A percentile compares a stretch with the other conserved stretches of the same genome.
phyloP scores from a whole-genome alignment of 35 echinoderm and acorn worm genomes.

The Diadema setosum region DNA sequence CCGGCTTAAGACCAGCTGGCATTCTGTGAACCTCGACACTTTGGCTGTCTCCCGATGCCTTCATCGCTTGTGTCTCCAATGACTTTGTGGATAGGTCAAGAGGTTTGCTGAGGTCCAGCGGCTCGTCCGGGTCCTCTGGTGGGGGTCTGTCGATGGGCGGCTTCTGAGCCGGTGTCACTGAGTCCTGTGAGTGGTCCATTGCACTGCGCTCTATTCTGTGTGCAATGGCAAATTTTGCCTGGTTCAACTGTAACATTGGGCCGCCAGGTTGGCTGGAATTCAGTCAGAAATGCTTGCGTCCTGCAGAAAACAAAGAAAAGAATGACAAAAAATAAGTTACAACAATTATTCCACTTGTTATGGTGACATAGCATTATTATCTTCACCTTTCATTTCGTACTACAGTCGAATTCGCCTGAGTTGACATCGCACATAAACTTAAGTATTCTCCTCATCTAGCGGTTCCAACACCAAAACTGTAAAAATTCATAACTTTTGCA shows the following conservation, averaged over 20 bases:
- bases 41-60: neutral
- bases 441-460: neutral
- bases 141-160: neutral
- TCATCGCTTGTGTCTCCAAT: neutral
- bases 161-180: neutral
- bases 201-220: neutral
- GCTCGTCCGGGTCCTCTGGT: neutral
- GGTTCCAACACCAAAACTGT: neutral
- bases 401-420: too few relatives aligned
- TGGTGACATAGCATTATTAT: too few relatives aligned
- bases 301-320: neutral
- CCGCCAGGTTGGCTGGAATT: neutral
- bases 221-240: neutral
- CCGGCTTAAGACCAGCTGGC: too few relatives aligned
- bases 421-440: neutral
- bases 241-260: neutral
- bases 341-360: neutral
- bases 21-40: neutral
- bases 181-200: neutral
- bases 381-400: too few relatives aligned
- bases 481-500: neutral
- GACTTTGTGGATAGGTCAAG: slow-evolving; percentile 47
- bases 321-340: neutral
- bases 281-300: neutral
- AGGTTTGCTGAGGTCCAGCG: slow-evolving; percentile 43